These are phyloP conservation scores for Oryctolagus cuniculus DNA, from an alignment of 2,113 vertebrate species.

Conservation along the genomic window DNA sequence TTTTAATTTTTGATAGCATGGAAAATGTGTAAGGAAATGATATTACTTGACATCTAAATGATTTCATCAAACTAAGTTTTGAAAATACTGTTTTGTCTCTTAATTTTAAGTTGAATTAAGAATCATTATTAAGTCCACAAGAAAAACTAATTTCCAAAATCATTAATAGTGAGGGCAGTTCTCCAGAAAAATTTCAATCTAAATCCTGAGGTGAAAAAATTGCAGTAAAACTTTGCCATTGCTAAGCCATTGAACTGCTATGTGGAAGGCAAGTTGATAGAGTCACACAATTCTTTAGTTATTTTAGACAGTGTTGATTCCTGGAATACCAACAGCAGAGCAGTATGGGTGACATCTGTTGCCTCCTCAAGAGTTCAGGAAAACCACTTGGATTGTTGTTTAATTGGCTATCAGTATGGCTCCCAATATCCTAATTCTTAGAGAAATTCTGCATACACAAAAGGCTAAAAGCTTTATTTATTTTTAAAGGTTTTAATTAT, in stretches of 20 bases:
- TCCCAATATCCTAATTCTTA: neutral
- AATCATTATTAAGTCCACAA: constrained; percentile 1
- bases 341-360: neutral
- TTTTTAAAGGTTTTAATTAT: no score
- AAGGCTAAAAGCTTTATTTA: neutral
- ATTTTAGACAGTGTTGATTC: neutral
- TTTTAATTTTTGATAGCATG: neutral
- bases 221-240: neutral
- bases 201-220: neutral
- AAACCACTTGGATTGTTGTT: neutral
- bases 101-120: constrained; percentile 27
- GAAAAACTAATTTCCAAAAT: neutral
- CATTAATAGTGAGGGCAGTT: neutral
- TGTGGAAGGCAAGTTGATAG: neutral
- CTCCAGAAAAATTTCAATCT: neutral
- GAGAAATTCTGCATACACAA: neutral
- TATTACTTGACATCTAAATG: neutral
- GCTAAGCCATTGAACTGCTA: neutral
- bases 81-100: neutral
- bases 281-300: neutral
- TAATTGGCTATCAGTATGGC: neutral
- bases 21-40: neutral
- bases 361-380: neutral
- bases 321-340: neutral
- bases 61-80: neutral